These are phyloP conservation scores for Anastrepha obliqua DNA, from an alignment of 1,140 invertebrate species.

Conservation along the genomic window DNA sequence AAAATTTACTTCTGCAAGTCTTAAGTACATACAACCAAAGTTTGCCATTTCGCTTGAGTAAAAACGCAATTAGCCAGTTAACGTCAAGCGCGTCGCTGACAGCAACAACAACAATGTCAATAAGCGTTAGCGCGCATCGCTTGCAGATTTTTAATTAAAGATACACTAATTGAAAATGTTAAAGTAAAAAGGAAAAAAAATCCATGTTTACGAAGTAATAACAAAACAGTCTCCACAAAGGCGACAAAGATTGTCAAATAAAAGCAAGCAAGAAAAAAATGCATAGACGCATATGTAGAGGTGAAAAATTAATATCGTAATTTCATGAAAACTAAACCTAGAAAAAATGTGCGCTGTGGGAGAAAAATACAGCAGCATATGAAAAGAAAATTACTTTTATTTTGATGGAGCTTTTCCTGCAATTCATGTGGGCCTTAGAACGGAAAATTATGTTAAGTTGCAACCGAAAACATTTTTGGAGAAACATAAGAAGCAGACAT, in stretches of 20 bases:
- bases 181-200: background rate
- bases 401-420: no score
- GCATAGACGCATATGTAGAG: background rate
- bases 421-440: no score
- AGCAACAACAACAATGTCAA: background rate
- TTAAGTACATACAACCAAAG: background rate
- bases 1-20: background rate
- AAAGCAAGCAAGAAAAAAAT: background rate
- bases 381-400: no score
- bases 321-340: no score
- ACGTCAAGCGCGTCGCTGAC: background rate
- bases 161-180: conserved; percentile 7
- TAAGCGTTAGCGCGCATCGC: background rate
- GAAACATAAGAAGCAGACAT: no score
- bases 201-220: background rate
- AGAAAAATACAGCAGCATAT: no score
- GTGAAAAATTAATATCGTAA: background rate
- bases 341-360: no score
- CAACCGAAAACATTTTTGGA: no score
- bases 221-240: background rate
- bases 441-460: no score
- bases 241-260: background rate
- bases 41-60: background rate
- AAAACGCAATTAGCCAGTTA: background rate
- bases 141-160: conserved; percentile 22